A percentile compares a stretch with the other conserved stretches of the same genome.
Conservation (phyloP, 2,113 vertebrate species). For the Odobenus rosmarus region DNA sequence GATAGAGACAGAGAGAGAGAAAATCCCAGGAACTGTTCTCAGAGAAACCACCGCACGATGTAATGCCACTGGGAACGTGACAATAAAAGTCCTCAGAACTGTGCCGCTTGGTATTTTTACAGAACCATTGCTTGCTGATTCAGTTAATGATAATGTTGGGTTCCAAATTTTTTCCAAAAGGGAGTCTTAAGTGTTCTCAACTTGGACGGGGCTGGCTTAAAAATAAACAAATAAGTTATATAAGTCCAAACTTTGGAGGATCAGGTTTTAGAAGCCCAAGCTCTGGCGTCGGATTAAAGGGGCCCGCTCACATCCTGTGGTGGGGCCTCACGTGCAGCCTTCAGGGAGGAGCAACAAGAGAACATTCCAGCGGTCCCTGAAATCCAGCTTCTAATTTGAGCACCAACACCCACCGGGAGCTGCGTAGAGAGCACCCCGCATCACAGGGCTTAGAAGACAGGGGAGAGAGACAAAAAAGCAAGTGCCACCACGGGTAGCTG, state of each 20-base stretch:
- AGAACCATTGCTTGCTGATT: constrained; percentile 66
- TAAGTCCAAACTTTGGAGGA: constrained; percentile 70
- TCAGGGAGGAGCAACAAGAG: not conserved
- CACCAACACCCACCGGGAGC: not conserved
- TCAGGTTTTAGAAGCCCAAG: constrained; percentile 35
- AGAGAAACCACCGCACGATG: constrained; percentile 7
- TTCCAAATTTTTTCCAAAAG: constrained; percentile 76
- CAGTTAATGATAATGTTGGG: constrained; percentile 78
- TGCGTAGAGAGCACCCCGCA: accelerated
- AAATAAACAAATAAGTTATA: constrained; percentile 82
- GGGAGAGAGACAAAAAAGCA: not conserved
- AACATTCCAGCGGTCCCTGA: not conserved
- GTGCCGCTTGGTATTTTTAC: constrained; percentile 45
- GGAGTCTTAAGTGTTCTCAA: constrained; percentile 70
- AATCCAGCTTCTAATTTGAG: not conserved
- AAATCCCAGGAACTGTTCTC: constrained; percentile 35
- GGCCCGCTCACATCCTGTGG: constrained; percentile 2
- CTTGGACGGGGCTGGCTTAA: constrained; percentile 70
- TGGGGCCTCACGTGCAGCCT: not conserved
- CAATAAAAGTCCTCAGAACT: not conserved
- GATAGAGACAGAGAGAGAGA: not conserved
- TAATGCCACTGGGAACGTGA: not conserved
- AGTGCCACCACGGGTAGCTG: not conserved
- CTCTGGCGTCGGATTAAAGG: not conserved
- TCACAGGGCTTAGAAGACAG: not conserved